Evolutionary conservation across 2,113 vertebrate genomes (phyloP).

Genomic region (Myanophis thanlyinensis): DNA sequence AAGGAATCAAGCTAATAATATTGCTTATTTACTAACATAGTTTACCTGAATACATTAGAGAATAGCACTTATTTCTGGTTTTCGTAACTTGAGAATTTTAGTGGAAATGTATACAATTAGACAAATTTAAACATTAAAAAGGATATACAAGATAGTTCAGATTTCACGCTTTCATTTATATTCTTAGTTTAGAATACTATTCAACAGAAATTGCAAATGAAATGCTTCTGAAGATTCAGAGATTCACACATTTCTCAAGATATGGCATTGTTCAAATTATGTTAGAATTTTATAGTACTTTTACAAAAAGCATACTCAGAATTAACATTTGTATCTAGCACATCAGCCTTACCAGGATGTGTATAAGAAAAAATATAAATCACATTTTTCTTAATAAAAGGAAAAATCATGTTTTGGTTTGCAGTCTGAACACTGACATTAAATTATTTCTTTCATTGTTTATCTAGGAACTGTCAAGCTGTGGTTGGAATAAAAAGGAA

Average conservation of each 20-base stretch:
- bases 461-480: slow-evolving; percentile 93
- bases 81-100: not conserved
- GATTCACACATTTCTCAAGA: not conserved
- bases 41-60: not conserved
- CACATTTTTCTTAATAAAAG: not conserved
- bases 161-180: not conserved
- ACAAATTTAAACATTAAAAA: not conserved
- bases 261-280: not conserved
- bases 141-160: not conserved
- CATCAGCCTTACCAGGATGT: not conserved
- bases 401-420: not conserved
- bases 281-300: not conserved
- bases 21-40: not conserved
- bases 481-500: slow-evolving; percentile 99
- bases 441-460: slow-evolving; percentile 33
- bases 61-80: not conserved
- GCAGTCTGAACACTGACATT: not conserved
- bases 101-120: not conserved
- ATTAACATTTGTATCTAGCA: not conserved
- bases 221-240: not conserved
- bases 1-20: not conserved
- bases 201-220: not conserved
- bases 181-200: not conserved
- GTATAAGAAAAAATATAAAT: not conserved
- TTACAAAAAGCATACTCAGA: not conserved